Conservation (phyloP, 2,888 invertebrate species). For the Heliconius erato region DNA sequence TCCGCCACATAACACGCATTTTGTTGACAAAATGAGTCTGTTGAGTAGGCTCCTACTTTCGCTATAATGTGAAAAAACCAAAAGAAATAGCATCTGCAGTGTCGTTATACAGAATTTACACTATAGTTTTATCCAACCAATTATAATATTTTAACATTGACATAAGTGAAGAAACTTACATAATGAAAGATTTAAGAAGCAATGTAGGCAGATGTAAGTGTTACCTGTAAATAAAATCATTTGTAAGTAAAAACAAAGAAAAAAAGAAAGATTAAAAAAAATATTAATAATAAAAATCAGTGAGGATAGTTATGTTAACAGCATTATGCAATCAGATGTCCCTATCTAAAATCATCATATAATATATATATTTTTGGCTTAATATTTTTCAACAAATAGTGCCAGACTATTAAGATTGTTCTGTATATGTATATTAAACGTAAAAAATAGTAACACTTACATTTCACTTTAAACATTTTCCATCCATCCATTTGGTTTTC, state of each 20-base stretch:
- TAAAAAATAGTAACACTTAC: background rate
- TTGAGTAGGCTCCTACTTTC: too few species aligned
- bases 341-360: conserved; percentile 78
- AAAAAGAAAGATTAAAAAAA: background rate
- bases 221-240: background rate
- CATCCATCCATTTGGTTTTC: background rate
- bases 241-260: background rate
- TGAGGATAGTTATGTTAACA: conserved; percentile 71
- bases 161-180: background rate
- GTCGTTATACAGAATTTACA: background rate
- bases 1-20: too few species aligned
- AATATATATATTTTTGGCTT: background rate
- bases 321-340: conserved; percentile 77
- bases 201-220: background rate
- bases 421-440: background rate
- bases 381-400: background rate
- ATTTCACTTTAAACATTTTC: background rate
- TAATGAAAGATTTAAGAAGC: background rate
- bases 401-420: background rate
- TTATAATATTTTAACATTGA: background rate
- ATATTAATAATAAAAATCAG: conserved; percentile 57
- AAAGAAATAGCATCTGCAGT: too few species aligned
- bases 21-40: too few species aligned
- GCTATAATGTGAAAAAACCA: too few species aligned
- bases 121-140: background rate